A percentile compares a stretch with the other conserved stretches of the same genome.
Conservation (phyloP, 2,113 vertebrate genomes). For the Hylia prasina region DNA sequence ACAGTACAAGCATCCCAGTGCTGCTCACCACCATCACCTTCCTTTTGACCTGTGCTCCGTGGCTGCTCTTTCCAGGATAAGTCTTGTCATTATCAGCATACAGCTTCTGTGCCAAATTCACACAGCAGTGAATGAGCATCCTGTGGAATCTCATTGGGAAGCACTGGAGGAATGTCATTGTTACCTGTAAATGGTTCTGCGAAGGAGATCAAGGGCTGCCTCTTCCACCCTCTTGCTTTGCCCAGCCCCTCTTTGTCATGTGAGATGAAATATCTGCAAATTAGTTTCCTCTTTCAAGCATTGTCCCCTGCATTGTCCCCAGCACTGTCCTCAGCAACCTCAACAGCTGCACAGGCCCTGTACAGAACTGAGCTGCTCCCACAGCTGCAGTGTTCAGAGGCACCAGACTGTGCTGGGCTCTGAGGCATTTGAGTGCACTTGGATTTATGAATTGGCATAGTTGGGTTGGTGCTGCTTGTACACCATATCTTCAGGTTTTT, state of each 20-base stretch:
- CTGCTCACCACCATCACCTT: not conserved
- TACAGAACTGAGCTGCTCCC: not conserved
- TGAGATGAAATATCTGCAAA: not conserved
- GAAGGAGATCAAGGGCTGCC: not conserved
- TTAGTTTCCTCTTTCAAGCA: not conserved
- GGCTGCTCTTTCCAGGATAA: not conserved
- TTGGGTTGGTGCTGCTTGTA: not conserved
- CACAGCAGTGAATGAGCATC: not conserved
- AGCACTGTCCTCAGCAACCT: not conserved
- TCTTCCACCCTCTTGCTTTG: accelerated
- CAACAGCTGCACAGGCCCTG: not conserved
- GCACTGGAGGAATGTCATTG: not conserved
- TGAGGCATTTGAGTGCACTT: not conserved
- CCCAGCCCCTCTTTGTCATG: not conserved
- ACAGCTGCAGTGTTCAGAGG: accelerated
- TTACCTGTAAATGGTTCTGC: not conserved
- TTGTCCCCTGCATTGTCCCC: not conserved
- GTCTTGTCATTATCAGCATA: not conserved
- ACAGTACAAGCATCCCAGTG: not conserved
- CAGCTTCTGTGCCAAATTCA: not conserved
- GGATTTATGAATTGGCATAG: not conserved
- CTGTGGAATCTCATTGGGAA: not conserved
- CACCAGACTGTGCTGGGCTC: not conserved
- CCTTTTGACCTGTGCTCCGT: not conserved
- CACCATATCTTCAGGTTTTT: not conserved